Evolutionary conservation across 2,113 vertebrate genomes (phyloP).

Genomic region (Neogale vison): DNA sequence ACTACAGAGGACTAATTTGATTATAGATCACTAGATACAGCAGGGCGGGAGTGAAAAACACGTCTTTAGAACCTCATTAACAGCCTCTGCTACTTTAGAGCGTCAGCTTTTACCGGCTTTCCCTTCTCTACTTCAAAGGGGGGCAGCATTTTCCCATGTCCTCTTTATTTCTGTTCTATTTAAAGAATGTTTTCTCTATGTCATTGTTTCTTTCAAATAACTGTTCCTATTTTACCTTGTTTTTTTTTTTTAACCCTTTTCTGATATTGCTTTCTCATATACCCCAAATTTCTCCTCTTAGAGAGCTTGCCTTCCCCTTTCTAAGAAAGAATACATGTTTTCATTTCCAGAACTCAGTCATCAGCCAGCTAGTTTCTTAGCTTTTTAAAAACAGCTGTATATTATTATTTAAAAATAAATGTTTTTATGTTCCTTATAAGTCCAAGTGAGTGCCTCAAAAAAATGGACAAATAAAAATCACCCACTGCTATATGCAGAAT

Average conservation of each 20-base stretch:
- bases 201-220: conserved; percentile 39
- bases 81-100: background rate
- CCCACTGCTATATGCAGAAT: background rate
- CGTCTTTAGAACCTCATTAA: background rate
- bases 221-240: conserved; percentile 52
- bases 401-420: conserved; percentile 9
- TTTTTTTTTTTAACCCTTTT: conserved; percentile 30
- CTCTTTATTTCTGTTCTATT: conserved; percentile 49
- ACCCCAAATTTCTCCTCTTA: background rate
- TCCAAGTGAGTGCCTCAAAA: background rate
- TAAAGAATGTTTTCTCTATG: conserved; percentile 32
- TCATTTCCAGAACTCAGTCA: background rate
- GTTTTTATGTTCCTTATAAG: background rate
- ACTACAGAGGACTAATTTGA: background rate
- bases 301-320: background rate
- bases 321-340: background rate
- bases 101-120: conserved; percentile 1
- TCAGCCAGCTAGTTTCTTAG: background rate
- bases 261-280: background rate
- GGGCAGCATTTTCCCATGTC: conserved; percentile 67
- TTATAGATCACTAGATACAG: background rate
- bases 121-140: conserved; percentile 64
- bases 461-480: background rate
- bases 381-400: background rate
- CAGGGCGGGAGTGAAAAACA: background rate